A percentile compares a stretch with the other conserved stretches of the same genome.
Evolutionary conservation across 2,113 vertebrate genomes (phyloP).

Genomic region (Serilophus lunatus): DNA sequence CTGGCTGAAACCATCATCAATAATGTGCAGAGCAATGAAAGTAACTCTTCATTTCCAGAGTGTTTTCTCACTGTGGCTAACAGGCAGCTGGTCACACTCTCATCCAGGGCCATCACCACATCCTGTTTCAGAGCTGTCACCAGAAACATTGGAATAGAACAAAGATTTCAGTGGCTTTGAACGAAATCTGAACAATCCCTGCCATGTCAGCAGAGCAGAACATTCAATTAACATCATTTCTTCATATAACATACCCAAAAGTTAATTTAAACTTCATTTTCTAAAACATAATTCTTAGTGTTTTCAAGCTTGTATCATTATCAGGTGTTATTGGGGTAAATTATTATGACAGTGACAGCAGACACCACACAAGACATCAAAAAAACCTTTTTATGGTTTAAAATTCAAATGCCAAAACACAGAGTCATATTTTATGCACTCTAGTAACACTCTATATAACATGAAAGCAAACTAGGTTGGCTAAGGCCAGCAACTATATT

Average conservation of each 20-base stretch:
- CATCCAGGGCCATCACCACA: neutral
- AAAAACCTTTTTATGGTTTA: neutral
- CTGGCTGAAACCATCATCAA: conserved; percentile 65
- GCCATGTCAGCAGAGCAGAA: neutral
- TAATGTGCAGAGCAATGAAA: conserved; percentile 23
- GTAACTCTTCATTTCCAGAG: conserved; percentile 6
- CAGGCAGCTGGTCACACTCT: neutral
- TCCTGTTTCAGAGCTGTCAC: conserved; percentile 45
- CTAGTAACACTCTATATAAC: neutral
- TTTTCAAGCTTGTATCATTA: neutral
- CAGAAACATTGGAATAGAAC: neutral
- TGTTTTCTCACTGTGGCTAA: conserved; percentile 5
- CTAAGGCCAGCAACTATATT: neutral
- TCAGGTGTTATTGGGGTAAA: neutral
- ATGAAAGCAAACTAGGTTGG: neutral
- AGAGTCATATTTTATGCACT: neutral
- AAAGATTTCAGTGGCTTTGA: neutral
- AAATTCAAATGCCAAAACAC: neutral
- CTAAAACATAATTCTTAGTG: neutral
- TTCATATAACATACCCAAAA: neutral
- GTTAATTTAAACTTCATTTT: neutral
- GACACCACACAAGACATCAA: neutral
- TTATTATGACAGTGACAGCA: neutral
- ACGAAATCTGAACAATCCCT: neutral
- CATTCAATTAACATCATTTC: neutral